Evolutionary conservation across 1,140 invertebrate genomes (phyloP).

Genomic region (Cyclargus thomasi): DNA sequence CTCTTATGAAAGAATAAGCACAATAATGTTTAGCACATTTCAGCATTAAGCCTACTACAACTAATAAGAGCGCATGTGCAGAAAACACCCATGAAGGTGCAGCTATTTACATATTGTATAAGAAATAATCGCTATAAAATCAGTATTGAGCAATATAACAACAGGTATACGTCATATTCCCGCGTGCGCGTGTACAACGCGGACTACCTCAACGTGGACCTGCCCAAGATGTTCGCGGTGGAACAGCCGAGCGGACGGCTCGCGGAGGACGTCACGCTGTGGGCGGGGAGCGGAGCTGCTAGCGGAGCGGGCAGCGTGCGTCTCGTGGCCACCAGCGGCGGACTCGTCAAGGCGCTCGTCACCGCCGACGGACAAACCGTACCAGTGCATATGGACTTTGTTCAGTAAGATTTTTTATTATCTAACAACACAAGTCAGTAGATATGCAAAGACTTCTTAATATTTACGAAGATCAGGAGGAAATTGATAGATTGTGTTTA

Average conservation of each 20-base stretch:
- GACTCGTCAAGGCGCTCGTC: conserved; percentile 49
- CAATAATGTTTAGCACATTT: too few species aligned
- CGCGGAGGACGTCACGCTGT: conserved; percentile 43
- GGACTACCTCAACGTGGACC: conserved; percentile 53
- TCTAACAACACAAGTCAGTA: too few species aligned
- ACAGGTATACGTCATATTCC: conserved; percentile 56
- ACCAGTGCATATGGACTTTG: conserved; percentile 61
- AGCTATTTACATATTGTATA: too few species aligned
- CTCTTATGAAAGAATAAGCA: too few species aligned
- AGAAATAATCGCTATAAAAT: not conserved
- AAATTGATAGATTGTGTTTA: too few species aligned
- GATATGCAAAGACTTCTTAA: too few species aligned
- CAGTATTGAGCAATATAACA: not conserved
- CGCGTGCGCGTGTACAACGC: conserved; percentile 58
- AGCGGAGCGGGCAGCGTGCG: conserved; percentile 32
- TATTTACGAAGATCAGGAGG: too few species aligned
- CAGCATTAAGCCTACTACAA: too few species aligned
- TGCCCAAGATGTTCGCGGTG: conserved; percentile 59
- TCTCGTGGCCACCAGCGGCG: conserved; percentile 37
- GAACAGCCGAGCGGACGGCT: conserved; percentile 43
- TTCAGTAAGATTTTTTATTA: conserved; percentile 43
- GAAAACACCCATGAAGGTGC: too few species aligned
- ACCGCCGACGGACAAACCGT: conserved; percentile 37
- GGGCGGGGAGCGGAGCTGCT: conserved; percentile 41
- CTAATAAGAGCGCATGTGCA: too few species aligned